phyloP scores from a whole-genome alignment of 2,888 invertebrate species.

The Leptopilina myrica region DNA sequence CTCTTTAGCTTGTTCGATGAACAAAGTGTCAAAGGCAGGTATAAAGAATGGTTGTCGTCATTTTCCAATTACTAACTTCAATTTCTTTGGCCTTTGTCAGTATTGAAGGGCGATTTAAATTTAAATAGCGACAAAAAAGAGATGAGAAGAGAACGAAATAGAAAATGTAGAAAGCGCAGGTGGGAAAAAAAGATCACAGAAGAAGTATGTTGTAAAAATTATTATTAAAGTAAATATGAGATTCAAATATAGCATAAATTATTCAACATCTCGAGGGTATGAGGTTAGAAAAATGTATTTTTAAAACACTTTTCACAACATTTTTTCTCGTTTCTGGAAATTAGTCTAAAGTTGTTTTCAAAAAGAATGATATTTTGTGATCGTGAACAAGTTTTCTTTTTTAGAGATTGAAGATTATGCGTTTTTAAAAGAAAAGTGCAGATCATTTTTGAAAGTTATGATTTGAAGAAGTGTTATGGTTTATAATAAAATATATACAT shows the following conservation, averaged over 20 bases:
- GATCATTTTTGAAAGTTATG: not conserved
- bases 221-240: conserved; percentile 3
- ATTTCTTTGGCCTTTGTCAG: conserved; percentile 31
- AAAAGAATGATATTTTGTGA: not conserved
- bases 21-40: conserved; percentile 33
- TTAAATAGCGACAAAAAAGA: conserved; percentile 20
- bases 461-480: not conserved
- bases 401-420: conserved; percentile 5
- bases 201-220: not conserved
- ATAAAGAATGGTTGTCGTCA: not conserved
- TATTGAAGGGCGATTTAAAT: conserved; percentile 24
- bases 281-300: not conserved
- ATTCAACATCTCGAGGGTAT: not conserved
- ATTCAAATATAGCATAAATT: not conserved
- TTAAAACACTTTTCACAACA: too few species aligned
- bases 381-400: not conserved
- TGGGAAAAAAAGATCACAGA: not conserved
- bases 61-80: conserved; percentile 34
- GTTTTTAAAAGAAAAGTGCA: not conserved
- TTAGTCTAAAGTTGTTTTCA: not conserved
- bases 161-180: not conserved
- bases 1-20: conserved; percentile 19
- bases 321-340: too few species aligned
- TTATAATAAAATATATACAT: conserved; percentile 3
- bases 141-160: too few species aligned